Evolutionary conservation across 1,140 invertebrate genomes (phyloP).

Genomic region (Steinernema feltiae): DNA sequence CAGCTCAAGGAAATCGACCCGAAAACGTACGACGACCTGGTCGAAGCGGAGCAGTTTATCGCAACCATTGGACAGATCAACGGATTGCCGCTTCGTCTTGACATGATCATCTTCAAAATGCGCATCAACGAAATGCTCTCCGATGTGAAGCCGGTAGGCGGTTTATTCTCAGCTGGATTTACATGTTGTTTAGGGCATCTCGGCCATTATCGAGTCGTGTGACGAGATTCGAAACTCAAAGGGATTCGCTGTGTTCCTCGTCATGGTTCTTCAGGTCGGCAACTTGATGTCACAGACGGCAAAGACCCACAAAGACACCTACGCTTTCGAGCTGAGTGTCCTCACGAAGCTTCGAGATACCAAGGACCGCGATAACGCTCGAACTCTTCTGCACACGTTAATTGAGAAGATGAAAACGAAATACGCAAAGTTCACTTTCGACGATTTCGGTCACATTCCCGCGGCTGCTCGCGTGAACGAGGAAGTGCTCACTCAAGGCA

Average conservation of each 20-base stretch:
- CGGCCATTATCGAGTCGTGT: conserved; percentile 85
- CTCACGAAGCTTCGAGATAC: conserved; percentile 86
- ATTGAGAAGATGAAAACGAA: conserved; percentile 76
- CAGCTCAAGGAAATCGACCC: conserved; percentile 27
- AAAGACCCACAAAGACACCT: conserved; percentile 71
- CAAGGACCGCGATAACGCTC: conserved; percentile 85
- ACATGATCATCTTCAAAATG: conserved; percentile 82
- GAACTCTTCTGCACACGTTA: conserved; percentile 84
- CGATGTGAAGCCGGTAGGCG: conserved; percentile 79
- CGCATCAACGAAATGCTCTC: conserved; percentile 73
- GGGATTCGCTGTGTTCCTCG: conserved; percentile 83
- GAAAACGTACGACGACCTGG: conserved; percentile 29
- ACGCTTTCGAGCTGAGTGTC: conserved; percentile 93
- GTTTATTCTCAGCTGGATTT: too few species aligned
- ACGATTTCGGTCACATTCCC: conserved; percentile 77
- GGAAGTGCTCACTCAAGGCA: conserved; percentile 28
- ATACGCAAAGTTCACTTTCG: conserved; percentile 73
- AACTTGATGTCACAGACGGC: conserved; percentile 93
- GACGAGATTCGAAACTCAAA: conserved; percentile 83
- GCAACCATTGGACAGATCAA: conserved; percentile 66
- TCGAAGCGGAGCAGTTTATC: conserved; percentile 35
- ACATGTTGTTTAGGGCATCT: conserved; percentile 69
- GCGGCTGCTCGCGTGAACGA: conserved; percentile 60
- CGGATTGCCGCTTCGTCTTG: conserved; percentile 75
- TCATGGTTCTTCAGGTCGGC: conserved; percentile 80